Conservation (phyloP, 2,797 vertebrate genomes). For the Salarias fasciatus region DNA sequence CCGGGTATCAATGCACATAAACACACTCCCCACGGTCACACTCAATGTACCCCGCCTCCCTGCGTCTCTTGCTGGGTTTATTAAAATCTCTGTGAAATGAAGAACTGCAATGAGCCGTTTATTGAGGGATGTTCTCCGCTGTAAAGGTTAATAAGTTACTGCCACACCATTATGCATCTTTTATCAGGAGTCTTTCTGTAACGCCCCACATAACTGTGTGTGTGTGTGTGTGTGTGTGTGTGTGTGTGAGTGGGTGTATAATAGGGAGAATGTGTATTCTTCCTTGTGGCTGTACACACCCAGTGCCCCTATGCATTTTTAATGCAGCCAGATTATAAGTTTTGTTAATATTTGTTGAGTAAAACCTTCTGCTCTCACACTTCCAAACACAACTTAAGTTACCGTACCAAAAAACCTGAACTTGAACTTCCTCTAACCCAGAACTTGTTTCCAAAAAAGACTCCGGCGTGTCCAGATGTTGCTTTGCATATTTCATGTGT, state of each 20-base stretch:
- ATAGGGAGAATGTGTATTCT: constrained; percentile 14
- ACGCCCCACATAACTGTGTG: constrained; percentile 20
- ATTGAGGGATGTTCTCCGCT: constrained; percentile 70
- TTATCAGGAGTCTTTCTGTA: constrained; percentile 44
- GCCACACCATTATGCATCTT: constrained; percentile 72
- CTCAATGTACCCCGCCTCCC: constrained; percentile 47
- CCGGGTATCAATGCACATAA: constrained; percentile 39
- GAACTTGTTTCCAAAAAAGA: background rate
- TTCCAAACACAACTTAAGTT: background rate
- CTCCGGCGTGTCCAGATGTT: background rate
- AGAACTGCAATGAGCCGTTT: constrained; percentile 74
- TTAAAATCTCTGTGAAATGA: constrained; percentile 76
- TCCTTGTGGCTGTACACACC: constrained; percentile 1
- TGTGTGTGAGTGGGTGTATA: too few species aligned
- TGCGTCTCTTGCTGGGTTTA: constrained; percentile 59
- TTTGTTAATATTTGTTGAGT: background rate
- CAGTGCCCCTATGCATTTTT: too few species aligned
- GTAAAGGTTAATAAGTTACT: constrained; percentile 80
- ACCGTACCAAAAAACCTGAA: background rate
- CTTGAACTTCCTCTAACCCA: background rate
- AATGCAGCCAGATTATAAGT: background rate
- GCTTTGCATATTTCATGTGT: background rate
- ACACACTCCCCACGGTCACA: constrained; percentile 45
- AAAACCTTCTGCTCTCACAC: background rate
- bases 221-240: constrained; percentile 20